These are phyloP conservation scores for Holotrichia oblita DNA, from an alignment of 1,140 invertebrate species.

Conservation along the genomic window DNA sequence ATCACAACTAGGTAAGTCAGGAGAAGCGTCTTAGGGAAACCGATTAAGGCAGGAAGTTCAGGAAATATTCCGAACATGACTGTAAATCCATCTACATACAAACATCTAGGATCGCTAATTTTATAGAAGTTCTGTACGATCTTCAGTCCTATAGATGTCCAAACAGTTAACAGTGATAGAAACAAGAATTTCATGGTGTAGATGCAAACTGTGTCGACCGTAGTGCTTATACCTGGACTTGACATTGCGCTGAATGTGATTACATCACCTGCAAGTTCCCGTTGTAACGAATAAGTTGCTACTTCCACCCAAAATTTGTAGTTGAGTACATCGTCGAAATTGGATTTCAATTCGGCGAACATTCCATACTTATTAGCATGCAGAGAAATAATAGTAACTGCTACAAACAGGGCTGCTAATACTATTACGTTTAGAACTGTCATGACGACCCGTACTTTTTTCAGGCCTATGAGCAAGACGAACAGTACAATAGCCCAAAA, in stretches of 20 bases:
- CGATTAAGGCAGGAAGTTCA: neutral
- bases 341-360: neutral
- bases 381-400: neutral
- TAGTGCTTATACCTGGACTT: slow-evolving; percentile 30
- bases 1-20: neutral
- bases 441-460: neutral
- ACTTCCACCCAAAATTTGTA: slow-evolving; percentile 38
- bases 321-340: neutral
- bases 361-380: neutral
- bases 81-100: slow-evolving; percentile 7
- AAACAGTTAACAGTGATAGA: slow-evolving; percentile 9
- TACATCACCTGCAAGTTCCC: slow-evolving; percentile 38
- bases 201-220: slow-evolving; percentile 23
- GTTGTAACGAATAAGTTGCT: slow-evolving; percentile 12
- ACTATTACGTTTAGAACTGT: neutral
- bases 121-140: neutral
- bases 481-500: neutral
- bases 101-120: neutral
- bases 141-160: slow-evolving; percentile 17
- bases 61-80: slow-evolving; percentile 9
- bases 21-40: neutral
- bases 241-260: slow-evolving; percentile 38
- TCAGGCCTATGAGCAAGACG: neutral
- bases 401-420: neutral
- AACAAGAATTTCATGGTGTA: slow-evolving; percentile 35